Percentiles rank a stretch among this genome's conserved stretches.
These are phyloP conservation scores for Eremobia ochroleuca DNA, from an alignment of 2,888 invertebrate genomes.

Conservation along the genomic window DNA sequence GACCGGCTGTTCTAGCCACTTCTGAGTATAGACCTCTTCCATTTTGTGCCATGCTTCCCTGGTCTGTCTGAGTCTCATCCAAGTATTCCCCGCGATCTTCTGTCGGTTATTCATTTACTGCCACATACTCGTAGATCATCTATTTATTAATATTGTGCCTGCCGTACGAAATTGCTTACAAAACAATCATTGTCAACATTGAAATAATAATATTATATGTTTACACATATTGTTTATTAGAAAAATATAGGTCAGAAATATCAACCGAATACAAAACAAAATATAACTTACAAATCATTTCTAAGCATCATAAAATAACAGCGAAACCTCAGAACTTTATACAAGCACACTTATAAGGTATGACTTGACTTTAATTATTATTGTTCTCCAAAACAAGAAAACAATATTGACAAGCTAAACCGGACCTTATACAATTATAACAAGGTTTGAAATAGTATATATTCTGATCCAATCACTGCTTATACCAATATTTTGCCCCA, in stretches of 20 bases:
- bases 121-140: not conserved
- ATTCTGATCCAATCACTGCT: slow-evolving; percentile 54
- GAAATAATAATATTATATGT: not conserved
- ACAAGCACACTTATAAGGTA: slow-evolving; percentile 26
- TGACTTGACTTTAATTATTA: slow-evolving; percentile 51
- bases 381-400: slow-evolving; percentile 42
- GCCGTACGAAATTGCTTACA: not conserved
- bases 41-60: too few relatives aligned
- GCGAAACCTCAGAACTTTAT: slow-evolving; percentile 14
- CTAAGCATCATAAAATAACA: slow-evolving; percentile 32
- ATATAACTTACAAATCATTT: slow-evolving; percentile 11
- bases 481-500: slow-evolving; percentile 63
- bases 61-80: too few relatives aligned
- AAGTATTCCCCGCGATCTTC: too few relatives aligned
- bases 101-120: not conserved
- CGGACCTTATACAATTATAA: slow-evolving; percentile 5
- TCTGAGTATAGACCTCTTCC: too few relatives aligned
- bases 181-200: not conserved
- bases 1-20: too few relatives aligned
- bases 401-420: slow-evolving; percentile 25
- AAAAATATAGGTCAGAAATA: slow-evolving; percentile 10
- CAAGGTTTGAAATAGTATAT: slow-evolving; percentile 34
- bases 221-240: not conserved
- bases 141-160: not conserved
- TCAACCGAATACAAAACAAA: not conserved